phyloP scores from a whole-genome alignment of 2,888 invertebrate genomes.

The Phorcus lineatus region DNA sequence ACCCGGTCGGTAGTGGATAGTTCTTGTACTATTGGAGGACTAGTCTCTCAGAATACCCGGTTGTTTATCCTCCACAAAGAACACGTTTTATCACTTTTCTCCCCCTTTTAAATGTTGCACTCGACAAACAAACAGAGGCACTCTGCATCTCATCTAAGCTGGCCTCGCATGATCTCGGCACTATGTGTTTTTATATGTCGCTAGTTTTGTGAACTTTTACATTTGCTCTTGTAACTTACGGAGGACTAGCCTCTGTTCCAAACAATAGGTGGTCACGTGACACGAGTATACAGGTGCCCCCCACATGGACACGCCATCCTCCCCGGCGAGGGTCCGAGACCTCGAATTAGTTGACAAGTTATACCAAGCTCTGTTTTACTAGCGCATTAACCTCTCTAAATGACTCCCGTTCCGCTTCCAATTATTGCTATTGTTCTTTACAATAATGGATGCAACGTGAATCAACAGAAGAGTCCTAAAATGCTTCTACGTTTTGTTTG shows the following conservation, averaged over 20 bases:
- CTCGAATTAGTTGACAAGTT: background rate
- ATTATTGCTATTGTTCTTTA: slow-evolving; percentile 26
- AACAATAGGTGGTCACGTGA: slow-evolving; percentile 28
- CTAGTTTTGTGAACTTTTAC: slow-evolving; percentile 29
- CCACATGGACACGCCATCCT: slow-evolving; percentile 3
- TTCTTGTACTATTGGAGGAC: too few species aligned
- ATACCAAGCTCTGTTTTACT: background rate
- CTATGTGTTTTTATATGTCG: slow-evolving; percentile 26
- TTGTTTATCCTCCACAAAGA: background rate
- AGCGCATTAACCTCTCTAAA: slow-evolving; percentile 23
- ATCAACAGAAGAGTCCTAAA: slow-evolving; percentile 16
- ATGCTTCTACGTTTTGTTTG: slow-evolving; percentile 21
- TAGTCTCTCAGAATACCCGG: too few species aligned
- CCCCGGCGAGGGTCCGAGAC: background rate
- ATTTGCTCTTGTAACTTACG: slow-evolving; percentile 19
- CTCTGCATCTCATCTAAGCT: slow-evolving; percentile 15
- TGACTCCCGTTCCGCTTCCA: slow-evolving; percentile 18
- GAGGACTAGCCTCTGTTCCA: background rate
- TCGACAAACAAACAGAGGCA: slow-evolving; percentile 9
- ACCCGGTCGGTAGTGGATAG: too few species aligned
- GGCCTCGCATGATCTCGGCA: slow-evolving; percentile 16
- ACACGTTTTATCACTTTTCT: background rate
- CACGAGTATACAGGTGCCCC: slow-evolving; percentile 15
- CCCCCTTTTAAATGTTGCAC: slow-evolving; percentile 22
- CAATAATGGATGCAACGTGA: slow-evolving; percentile 26